A percentile compares a stretch with the other conserved stretches of the same genome.
These are phyloP conservation scores for Aplysia californica DNA, from an alignment of 1,140 invertebrate species.

Conservation along the genomic window DNA sequence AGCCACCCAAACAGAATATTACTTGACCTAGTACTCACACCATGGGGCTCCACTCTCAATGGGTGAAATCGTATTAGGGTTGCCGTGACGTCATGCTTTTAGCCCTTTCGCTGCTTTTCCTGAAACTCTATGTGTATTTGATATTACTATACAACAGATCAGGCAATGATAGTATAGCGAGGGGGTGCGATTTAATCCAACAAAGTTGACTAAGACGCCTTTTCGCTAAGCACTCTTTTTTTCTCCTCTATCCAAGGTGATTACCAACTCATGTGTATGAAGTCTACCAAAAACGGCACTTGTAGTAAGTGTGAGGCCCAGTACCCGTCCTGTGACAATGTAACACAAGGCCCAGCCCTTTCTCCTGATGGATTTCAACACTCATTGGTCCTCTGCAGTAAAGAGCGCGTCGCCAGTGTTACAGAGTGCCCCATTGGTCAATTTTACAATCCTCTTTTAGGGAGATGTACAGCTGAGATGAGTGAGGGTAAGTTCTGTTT, in stretches of 20 bases:
- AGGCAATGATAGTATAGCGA: too few species aligned
- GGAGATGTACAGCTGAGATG: conserved; percentile 2
- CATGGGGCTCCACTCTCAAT: too few species aligned
- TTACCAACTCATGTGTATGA: neutral
- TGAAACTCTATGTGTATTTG: too few species aligned
- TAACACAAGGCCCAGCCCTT: neutral
- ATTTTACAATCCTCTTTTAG: conserved; percentile 3
- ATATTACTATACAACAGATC: too few species aligned
- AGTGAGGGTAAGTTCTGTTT: conserved; percentile 7
- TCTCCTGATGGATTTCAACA: neutral
- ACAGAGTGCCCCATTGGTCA: conserved; percentile 14
- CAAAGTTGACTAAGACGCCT: too few species aligned
- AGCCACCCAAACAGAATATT: too few species aligned
- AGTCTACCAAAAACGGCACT: neutral
- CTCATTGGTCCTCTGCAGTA: neutral
- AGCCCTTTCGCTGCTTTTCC: too few species aligned
- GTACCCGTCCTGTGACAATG: conserved; percentile 14
- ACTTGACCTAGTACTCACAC: too few species aligned
- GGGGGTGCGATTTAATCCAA: too few species aligned
- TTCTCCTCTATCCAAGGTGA: neutral
- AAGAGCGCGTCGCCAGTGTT: neutral
- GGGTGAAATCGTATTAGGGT: too few species aligned
- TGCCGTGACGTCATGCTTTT: too few species aligned
- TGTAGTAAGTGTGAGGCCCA: conserved; percentile 16
- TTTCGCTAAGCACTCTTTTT: too few species aligned